A percentile compares a stretch with the other conserved stretches of the same genome.
phyloP scores from a whole-genome alignment of 2,888 invertebrate genomes.

The Torymus aiolomorphi region DNA sequence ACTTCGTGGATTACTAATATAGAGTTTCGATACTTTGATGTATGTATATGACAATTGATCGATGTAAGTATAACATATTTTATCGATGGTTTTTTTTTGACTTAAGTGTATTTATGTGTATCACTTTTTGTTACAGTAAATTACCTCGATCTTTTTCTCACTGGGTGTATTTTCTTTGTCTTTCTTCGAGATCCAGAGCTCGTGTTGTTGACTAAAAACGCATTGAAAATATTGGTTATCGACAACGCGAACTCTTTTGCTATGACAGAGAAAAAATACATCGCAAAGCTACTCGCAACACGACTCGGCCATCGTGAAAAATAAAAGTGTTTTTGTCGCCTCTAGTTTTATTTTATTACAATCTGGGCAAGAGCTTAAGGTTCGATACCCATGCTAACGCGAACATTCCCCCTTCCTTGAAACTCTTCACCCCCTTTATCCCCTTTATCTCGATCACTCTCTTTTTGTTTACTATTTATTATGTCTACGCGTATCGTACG shows the following conservation, averaged over 20 bases:
- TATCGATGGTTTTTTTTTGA: conserved; percentile 59
- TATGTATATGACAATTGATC: conserved; percentile 67
- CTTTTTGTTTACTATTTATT: conserved; percentile 30
- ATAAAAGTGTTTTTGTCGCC: conserved; percentile 52
- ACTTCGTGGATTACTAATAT: conserved; percentile 70
- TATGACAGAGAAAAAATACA: conserved; percentile 57
- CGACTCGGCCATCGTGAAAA: conserved; percentile 51
- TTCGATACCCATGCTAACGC: conserved; percentile 36
- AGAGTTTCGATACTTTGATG: conserved; percentile 60
- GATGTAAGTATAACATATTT: conserved; percentile 66
- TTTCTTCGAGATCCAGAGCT: conserved; percentile 57
- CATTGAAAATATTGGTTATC: conserved; percentile 46
- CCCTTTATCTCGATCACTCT: conserved; percentile 46
- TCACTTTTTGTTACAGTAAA: conserved; percentile 49
- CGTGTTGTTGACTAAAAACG: conserved; percentile 49
- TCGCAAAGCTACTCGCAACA: conserved; percentile 55
- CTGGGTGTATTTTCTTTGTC: conserved; percentile 54
- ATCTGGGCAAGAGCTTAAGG: conserved; percentile 49
- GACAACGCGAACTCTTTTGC: conserved; percentile 52
- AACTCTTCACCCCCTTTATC: conserved; percentile 31
- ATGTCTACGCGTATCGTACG: conserved; percentile 35
- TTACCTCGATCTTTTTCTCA: conserved; percentile 55
- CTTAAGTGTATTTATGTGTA: conserved; percentile 53
- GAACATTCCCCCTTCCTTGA: conserved; percentile 43
- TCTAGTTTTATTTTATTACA: conserved; percentile 52